Percentiles rank a stretch among this genome's conserved stretches.
These are phyloP conservation scores for Alligator mississippiensis DNA, from an alignment of 2,113 vertebrate species.

Conservation along the genomic window DNA sequence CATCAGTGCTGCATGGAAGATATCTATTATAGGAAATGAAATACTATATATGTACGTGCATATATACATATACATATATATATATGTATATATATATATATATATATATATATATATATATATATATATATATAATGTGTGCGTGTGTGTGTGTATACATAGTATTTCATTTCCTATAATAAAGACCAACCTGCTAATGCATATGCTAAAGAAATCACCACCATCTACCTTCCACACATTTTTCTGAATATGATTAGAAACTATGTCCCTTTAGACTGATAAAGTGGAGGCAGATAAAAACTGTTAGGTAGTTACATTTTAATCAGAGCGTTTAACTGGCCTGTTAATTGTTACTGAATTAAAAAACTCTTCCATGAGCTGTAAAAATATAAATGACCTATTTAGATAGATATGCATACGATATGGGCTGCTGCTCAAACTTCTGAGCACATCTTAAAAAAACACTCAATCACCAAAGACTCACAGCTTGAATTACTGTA, in stretches of 20 bases:
- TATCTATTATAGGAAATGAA: no score
- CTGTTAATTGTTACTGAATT: constrained; percentile 48
- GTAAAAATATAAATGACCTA: neutral
- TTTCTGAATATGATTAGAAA: neutral
- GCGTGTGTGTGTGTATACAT: neutral
- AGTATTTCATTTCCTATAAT: neutral
- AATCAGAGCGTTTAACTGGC: constrained; percentile 14
- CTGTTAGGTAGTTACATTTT: constrained; percentile 47
- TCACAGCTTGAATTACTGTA: neutral
- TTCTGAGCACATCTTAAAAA: neutral
- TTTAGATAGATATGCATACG: neutral
- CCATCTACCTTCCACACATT: neutral
- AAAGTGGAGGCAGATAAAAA: neutral
- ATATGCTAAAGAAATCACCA: neutral
- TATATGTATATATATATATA: neutral
- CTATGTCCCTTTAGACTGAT: neutral
- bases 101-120: no score
- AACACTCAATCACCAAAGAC: neutral
- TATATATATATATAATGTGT: no score
- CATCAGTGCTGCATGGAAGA: no score
- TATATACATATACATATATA: no score
- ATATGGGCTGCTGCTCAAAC: neutral
- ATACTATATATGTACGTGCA: no score
- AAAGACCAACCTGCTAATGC: rapidly evolving
- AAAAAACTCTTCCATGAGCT: neutral